Base-by-base conservation (phyloP, 1,140 invertebrate species). In the Pemphigus obesinymphae region DNA sequence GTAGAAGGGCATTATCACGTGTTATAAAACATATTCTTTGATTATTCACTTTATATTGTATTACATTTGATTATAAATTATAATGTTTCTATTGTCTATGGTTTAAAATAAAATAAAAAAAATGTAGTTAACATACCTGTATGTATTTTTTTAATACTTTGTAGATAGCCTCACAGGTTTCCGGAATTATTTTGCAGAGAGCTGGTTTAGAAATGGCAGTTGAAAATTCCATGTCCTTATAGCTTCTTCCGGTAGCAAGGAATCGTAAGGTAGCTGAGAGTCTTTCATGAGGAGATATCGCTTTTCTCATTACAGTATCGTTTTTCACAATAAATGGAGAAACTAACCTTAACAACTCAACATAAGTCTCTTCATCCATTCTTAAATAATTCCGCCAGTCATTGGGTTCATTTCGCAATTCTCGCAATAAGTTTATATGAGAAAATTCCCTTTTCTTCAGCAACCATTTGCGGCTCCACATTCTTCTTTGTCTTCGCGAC, bases 211-310 rank as follows among this genome's bases (percentile, higher is more conserved):
- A 85, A 63, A 86, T 85, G 34, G 83, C 76, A 34, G 84, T 85
- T 66, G 85, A 82, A 83, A 82, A 86, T 82, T 84, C 85, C 45
- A 87, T 78, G 84, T 88, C 86, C 84, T 86, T 85, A 82, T 84
- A 87, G 80, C 66, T 84, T 82, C 84, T 84, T 68, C 86, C 86
- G n/a, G 85, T 86, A 58, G 85, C 86, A 58, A 87, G 83, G 83
- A 85, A 87, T 82, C 86, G 83, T 37, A 87, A 81, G 55, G 86
- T 87, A 48, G 84, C 85, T 48, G 83, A 83, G 31, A 87, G 84
- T 76, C 86, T 84, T 83, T 87, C 85, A 78, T 86, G 82, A 78
- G 85, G 83, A 68, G 85, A 84, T 82, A 88, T 87, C 50, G 85
- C 83, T 83, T 82, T 66, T 84, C 87, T 84, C 86, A 88, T 86